phyloP scores from a whole-genome alignment of 2,797 vertebrate species.

The Anguilla anguilla region DNA sequence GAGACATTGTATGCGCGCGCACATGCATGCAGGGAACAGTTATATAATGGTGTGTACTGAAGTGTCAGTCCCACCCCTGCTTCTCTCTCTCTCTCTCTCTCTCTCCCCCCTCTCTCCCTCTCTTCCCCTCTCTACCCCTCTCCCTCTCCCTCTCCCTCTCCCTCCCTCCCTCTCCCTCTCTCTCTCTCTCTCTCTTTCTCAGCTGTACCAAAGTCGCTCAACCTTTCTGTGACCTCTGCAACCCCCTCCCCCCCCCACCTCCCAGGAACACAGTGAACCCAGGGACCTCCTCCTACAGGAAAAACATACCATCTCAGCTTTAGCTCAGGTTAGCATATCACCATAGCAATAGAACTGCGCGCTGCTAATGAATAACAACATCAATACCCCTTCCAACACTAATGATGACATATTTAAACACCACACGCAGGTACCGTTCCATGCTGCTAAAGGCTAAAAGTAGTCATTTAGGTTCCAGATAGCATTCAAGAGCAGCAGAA shows the following conservation, averaged over 20 bases:
- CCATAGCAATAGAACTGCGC: neutral
- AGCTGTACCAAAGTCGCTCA: constrained; percentile 7
- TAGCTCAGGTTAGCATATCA: neutral
- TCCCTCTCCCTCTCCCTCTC: neutral
- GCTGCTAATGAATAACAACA: neutral
- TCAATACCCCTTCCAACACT: neutral
- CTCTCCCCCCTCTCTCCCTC: neutral
- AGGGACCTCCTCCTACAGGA: constrained; percentile 14
- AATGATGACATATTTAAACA: neutral
- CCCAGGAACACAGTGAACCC: constrained; percentile 17
- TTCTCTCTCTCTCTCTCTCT: neutral
- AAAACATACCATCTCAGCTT: neutral
- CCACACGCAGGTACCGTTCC: neutral
- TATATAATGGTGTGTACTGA: constrained; percentile 13
- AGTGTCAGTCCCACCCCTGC: neutral
- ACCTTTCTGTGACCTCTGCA: constrained; percentile 19
- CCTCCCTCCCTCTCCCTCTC: neutral
- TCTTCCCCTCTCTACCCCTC: neutral
- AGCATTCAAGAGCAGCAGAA: neutral
- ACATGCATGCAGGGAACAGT: constrained; percentile 1
- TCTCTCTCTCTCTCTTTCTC: neutral
- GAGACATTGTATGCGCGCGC: neutral
- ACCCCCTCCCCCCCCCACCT: neutral
- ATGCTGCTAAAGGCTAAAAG: neutral
- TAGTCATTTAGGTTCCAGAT: neutral